Base-by-base conservation (phyloP, 2,797 vertebrate genomes). In the Tamandua tetradactyla region DNA sequence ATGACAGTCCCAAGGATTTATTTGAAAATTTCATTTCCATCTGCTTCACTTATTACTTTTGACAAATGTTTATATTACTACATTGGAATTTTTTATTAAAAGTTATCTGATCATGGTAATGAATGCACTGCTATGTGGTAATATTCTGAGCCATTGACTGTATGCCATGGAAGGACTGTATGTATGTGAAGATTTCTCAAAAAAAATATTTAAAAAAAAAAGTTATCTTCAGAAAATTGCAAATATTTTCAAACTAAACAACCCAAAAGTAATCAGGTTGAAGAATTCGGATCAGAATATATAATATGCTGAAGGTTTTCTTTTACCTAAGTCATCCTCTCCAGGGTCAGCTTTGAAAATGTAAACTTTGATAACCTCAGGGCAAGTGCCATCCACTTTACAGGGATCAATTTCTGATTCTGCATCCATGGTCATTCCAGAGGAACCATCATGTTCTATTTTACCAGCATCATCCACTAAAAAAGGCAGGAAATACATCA, bases 291-390 rank as follows among this genome's bases (percentile, higher is more conserved):
- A 93, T 96, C 96, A 84, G 57, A 94, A 82, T 93, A 90, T 85
- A 32, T 30, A 88, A 52, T 59, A 22, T 32, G 13, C 47, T 80
- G 68, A 80, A 87, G 35, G 18, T 27, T 80, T 92, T 89, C 72
- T 96, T 99, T 99, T 94, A 95, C 99, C 99, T 98, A 99, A 99
- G 97, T 99, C 99, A 95, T 99, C 99, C 96, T 99, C 99, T 92
- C 99, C 99, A 44, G 99, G 99, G 96, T 99, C 99, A 64, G 99
- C 99, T 98, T 99, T 99, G 98, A 99, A 99, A 98, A 99, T 99
- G 98, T 99, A 99, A 96, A 99, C 99, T 97, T 99, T 99, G 97
- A 99, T 99, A 97, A 99, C 99, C 98, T 99, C 99, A 98, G 99
- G 98, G 94, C 98, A 98, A 97, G 98, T 99, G 87, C 99, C 99